phyloP scores from a whole-genome alignment of 2,888 invertebrate species.

The Ochropleura leucogaster region DNA sequence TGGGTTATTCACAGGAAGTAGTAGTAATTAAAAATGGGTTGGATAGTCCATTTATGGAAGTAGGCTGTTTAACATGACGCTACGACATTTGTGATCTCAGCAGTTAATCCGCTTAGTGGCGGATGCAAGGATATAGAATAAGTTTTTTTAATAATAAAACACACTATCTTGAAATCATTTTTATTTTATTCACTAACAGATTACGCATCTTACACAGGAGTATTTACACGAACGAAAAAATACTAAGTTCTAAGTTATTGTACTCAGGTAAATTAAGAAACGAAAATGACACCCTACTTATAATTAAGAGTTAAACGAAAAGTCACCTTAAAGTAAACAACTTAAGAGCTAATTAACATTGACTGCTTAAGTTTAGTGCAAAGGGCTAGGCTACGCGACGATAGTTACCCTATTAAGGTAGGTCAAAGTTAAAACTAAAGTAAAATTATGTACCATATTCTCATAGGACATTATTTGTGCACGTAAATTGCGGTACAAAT shows the following conservation, averaged over 20 bases:
- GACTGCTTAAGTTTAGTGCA: conserved; percentile 62
- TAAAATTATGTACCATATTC: conserved; percentile 28
- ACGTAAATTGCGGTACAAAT: conserved; percentile 20
- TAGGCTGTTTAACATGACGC: no score
- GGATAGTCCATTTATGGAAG: no score
- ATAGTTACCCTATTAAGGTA: conserved; percentile 38
- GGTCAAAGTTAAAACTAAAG: conserved; percentile 28
- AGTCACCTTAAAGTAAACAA: conserved; percentile 69
- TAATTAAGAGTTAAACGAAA: conserved; percentile 70
- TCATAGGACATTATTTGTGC: conserved; percentile 44
- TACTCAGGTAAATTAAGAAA: conserved; percentile 81
- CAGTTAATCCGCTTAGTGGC: no score
- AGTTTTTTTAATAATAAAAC: conserved; percentile 62
- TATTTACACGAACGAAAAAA: conserved; percentile 81
- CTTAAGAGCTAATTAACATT: conserved; percentile 66
- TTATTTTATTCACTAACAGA: conserved; percentile 84
- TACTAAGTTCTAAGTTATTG: conserved; percentile 80
- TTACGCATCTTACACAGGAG: conserved; percentile 80
- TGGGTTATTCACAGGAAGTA: no score
- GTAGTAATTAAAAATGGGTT: no score
- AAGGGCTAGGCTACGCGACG: conserved; percentile 27
- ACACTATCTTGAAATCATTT: conserved; percentile 76
- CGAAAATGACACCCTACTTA: conserved; percentile 75
- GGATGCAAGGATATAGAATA: no score
- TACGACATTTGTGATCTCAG: no score